Base-by-base conservation (phyloP, 2,113 vertebrate species). In the Thinocorus orbignyianus region DNA sequence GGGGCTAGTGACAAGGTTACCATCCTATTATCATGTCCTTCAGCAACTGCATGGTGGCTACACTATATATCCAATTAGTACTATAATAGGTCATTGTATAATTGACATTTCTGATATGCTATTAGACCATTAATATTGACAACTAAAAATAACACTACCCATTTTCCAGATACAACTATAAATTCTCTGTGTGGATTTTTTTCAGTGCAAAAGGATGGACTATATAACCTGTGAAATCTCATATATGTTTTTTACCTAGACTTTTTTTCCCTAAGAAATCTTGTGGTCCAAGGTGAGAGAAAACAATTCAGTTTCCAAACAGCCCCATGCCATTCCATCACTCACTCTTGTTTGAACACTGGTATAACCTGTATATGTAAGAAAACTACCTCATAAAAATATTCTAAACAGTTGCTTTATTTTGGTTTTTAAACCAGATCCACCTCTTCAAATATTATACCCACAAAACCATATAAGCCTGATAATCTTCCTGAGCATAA, bases 321-420 rank as follows among this genome's bases (percentile, higher is more conserved):
- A 71, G 41, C 37, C 31, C 33, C 55, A 65, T 6, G 55, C 23
- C 42, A 72, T 11, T 26, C 35, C 15, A 1, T 12, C n/a, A 54
- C 37, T 24, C 22, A 57, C 22, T 54, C 13, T n/a, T 44, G 17
- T 44, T 35, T 24, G 35, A 88, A 61, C 0, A 0, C 13, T 58
- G 35, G n/a, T 41, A 86, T 58, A 66, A 86, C 39, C 17, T 78
- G 51, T 20, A 61, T 12, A 20, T 3, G 5, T 23, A 81, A 62
- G 51, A 78, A 88, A 72, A 65, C 11, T 33, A 57, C 37, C 76
- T 69, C 39, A 85, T 35, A 26, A 88, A 82, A 71, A 71, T 52
- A 66, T 57, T 78, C 17, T 48, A 19, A 83, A 85, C 7, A 22
- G 39, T 57, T 78, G 26, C 17, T 78, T 55, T 51, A 35, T 46